phyloP scores from a whole-genome alignment of 37 sponge, comb jelly and placozoan species.

The Tethya wilhelma region DNA sequence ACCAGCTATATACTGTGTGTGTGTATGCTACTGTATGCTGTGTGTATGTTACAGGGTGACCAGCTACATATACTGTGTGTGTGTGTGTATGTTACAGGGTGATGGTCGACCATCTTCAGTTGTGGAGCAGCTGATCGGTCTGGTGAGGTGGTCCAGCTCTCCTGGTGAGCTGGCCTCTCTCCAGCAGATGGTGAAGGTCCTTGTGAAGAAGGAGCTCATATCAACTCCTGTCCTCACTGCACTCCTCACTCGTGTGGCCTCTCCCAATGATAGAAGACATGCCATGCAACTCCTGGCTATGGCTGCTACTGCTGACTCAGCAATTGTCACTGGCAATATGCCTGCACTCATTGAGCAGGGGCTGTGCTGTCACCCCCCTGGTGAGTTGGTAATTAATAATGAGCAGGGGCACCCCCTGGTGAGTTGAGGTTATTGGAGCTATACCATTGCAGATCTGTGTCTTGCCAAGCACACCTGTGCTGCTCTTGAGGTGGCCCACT shows the following conservation, averaged over 20 bases:
- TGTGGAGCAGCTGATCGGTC: slow-evolving; percentile 4
- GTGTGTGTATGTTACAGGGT: neutral
- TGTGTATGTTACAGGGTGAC: neutral
- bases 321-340: slow-evolving; percentile 32
- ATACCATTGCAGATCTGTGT: slow-evolving; percentile 29
- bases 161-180: slow-evolving; percentile 73
- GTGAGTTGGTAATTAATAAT: too few relatives aligned
- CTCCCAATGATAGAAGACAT: too few relatives aligned
- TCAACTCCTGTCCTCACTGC: slow-evolving; percentile 38
- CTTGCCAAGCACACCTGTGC: slow-evolving; percentile 63
- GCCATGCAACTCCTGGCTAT: slow-evolving; percentile 60
- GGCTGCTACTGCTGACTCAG: slow-evolving; percentile 30
- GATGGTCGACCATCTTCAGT: neutral
- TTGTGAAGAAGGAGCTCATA: slow-evolving; percentile 53
- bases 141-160: slow-evolving; percentile 40
- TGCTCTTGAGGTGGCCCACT: slow-evolving; percentile 44
- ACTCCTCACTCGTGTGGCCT: slow-evolving; percentile 32
- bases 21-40: too few relatives aligned
- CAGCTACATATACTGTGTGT: neutral
- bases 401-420: neutral
- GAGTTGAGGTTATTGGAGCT: neutral
- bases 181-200: slow-evolving; percentile 68
- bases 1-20: neutral
- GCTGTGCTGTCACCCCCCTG: neutral
- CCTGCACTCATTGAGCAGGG: neutral